Conservation (phyloP, 2,113 vertebrate species). For the Megaptera novaeangliae region DNA sequence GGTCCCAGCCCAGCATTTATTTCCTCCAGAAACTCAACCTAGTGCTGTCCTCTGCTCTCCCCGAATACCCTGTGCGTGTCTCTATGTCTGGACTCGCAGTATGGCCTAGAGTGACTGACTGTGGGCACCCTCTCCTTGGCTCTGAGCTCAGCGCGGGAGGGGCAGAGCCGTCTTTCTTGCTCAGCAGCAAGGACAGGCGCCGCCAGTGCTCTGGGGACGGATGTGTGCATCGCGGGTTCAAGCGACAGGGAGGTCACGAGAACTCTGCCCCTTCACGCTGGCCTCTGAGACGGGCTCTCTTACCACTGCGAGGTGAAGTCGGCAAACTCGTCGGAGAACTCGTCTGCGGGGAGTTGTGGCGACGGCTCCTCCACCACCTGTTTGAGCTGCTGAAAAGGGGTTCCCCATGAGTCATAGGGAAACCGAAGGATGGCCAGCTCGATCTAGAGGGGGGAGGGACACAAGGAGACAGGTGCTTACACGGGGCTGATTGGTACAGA, state of each 20-base stretch:
- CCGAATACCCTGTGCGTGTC: neutral
- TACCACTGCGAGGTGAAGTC: constrained; percentile 97
- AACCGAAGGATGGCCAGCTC: constrained; percentile 95
- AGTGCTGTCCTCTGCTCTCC: neutral
- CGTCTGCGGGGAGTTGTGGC: constrained; percentile 89
- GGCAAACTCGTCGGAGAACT: constrained; percentile 92
- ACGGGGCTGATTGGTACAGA: accelerated
- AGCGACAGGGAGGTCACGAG: neutral
- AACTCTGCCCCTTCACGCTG: accelerated
- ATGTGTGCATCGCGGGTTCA: neutral
- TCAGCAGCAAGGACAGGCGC: neutral
- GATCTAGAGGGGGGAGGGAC: constrained; percentile 81
- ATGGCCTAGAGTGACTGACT: accelerated
- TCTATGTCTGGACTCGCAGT: neutral
- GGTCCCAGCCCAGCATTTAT: neutral
- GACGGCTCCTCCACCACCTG: constrained; percentile 97
- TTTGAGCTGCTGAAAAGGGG: constrained; percentile 97
- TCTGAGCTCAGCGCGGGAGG: neutral
- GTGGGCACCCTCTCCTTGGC: neutral
- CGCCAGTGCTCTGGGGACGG: neutral
- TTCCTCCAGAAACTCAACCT: neutral
- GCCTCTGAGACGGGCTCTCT: neutral
- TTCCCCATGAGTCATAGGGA: constrained; percentile 96
- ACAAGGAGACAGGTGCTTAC: neutral
- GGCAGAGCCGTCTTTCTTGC: neutral